phyloP scores from a whole-genome alignment of 64 coral and sea anemone species.

The Pachyseris speciosa region DNA sequence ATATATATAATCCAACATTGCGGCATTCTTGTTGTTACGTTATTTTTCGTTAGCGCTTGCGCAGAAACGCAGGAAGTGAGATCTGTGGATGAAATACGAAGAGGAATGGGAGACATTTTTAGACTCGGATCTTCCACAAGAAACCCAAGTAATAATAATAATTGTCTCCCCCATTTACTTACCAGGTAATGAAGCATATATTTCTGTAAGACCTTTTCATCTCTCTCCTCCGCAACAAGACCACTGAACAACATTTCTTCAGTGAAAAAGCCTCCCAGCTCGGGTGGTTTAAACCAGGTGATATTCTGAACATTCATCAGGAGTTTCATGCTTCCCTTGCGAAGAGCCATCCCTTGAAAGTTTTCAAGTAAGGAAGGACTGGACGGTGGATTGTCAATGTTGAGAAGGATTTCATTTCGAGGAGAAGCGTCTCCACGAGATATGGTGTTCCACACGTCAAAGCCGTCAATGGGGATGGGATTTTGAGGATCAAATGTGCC shows the following conservation, averaged over 20 bases:
- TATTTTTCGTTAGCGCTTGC: too few species aligned
- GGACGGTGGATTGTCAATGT: conserved; percentile 55
- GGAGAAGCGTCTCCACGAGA: conserved; percentile 58
- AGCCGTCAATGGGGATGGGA: conserved; percentile 72
- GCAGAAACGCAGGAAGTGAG: too few species aligned
- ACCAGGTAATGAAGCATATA: background rate
- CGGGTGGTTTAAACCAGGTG: conserved; percentile 81
- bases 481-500: conserved; percentile 12
- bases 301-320: conserved; percentile 71
- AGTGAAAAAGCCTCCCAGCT: background rate
- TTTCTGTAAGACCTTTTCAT: background rate
- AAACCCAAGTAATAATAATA: too few species aligned
- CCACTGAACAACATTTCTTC: background rate
- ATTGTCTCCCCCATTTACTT: background rate
- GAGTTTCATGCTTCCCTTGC: conserved; percentile 83
- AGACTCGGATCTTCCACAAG: too few species aligned
- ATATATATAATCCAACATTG: too few species aligned
- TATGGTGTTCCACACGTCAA: conserved; percentile 80
- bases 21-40: too few species aligned
- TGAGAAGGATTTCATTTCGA: conserved; percentile 81
- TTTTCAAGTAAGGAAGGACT: background rate
- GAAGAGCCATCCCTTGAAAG: conserved; percentile 69
- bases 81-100: too few species aligned
- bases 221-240: background rate
- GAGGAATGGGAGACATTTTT: too few species aligned